Percentiles rank a stretch among this genome's conserved stretches.
Conservation (phyloP, 1,140 invertebrate species). For the Bombus breviceps region DNA sequence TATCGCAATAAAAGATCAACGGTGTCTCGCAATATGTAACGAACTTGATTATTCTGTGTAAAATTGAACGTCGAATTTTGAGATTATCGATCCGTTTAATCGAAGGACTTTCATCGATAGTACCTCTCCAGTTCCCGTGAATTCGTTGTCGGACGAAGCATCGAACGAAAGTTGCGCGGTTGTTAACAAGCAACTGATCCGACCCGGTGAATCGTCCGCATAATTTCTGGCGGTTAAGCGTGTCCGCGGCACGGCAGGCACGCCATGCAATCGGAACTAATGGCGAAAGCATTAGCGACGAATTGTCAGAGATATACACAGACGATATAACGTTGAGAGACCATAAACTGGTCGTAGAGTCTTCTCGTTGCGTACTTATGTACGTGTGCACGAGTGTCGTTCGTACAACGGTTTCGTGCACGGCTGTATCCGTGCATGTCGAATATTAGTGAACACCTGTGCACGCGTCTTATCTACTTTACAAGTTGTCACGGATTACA, state of each 20-base stretch:
- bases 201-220: constrained; percentile 28
- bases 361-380: constrained; percentile 74
- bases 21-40: too few relatives aligned
- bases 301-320: constrained; percentile 80
- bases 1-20: rapidly evolving
- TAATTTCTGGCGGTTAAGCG: constrained; percentile 50
- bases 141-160: too few relatives aligned
- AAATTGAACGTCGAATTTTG: rapidly evolving
- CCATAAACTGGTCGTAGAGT: constrained; percentile 79
- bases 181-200: constrained; percentile 25
- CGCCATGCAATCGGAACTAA: constrained; percentile 79
- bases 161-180: not conserved
- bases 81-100: too few relatives aligned
- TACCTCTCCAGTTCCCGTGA: not conserved
- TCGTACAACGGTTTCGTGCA: not conserved
- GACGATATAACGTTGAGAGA: constrained; percentile 80
- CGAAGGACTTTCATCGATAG: not conserved
- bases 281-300: constrained; percentile 79
- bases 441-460: constrained; percentile 33
- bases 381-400: constrained; percentile 40
- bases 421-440: not conserved
- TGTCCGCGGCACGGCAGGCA: constrained; percentile 62
- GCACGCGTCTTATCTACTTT: constrained; percentile 8
- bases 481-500: constrained; percentile 12
- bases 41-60: too few relatives aligned